Conservation (phyloP, 2,113 vertebrate genomes). For the Oxygymnocypris stewartii region DNA sequence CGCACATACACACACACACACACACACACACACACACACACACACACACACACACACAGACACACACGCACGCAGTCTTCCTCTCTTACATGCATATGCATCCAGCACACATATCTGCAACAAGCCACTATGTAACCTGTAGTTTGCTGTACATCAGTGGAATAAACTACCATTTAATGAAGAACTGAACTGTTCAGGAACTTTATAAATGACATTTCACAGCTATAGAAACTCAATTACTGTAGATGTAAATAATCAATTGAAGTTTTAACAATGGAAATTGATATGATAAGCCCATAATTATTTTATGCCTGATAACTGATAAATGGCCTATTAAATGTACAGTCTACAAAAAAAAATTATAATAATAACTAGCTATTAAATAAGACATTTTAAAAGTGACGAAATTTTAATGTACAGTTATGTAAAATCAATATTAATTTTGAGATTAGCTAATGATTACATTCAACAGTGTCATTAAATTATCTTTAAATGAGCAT, state of each 20-base stretch:
- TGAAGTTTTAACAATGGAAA: no score
- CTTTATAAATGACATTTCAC: no score
- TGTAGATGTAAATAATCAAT: no score
- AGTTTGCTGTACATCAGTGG: background rate
- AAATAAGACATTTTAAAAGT: no score
- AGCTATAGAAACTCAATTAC: no score
- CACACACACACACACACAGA: no score
- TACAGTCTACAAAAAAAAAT: no score
- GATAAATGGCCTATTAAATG: background rate
- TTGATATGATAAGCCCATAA: background rate
- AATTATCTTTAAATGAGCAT: no score
- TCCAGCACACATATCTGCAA: background rate
- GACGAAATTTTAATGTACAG: background rate
- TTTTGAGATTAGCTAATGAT: background rate
- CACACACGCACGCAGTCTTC: no score
- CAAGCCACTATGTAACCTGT: background rate
- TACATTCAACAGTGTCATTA: background rate
- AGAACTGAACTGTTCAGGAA: no score
- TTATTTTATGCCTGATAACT: background rate
- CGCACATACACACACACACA: conserved; percentile 21
- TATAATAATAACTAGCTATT: no score
- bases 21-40: background rate
- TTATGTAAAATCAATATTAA: background rate
- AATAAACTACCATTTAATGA: background rate
- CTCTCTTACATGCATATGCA: no score